These are phyloP conservation scores for Microtus pennsylvanicus DNA, from an alignment of 2,113 vertebrate species.

Conservation along the genomic window DNA sequence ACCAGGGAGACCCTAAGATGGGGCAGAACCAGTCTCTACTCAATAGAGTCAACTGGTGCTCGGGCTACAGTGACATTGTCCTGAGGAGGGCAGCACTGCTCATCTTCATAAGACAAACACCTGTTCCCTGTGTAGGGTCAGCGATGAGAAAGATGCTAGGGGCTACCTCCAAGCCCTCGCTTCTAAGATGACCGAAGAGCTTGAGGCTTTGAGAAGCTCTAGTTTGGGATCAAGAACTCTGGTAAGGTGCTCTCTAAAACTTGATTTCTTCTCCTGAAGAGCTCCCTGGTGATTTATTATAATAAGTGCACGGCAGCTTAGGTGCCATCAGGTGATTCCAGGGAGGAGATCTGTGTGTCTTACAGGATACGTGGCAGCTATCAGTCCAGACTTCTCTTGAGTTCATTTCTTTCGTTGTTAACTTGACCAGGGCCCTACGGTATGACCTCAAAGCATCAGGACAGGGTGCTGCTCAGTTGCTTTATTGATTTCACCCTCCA, in stretches of 20 bases:
- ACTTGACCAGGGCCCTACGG: accelerated
- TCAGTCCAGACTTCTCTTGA: accelerated
- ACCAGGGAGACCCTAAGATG: background rate
- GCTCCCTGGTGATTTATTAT: accelerated
- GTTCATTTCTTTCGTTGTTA: accelerated
- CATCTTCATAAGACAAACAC: accelerated
- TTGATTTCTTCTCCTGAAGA: accelerated
- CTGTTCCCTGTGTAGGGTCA: conserved; percentile 89
- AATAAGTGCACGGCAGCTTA: background rate
- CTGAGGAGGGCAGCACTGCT: background rate
- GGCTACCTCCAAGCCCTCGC: conserved; percentile 98
- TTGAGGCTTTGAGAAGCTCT: conserved; percentile 94
- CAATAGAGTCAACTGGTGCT: background rate
- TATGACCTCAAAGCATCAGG: accelerated
- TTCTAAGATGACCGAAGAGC: conserved; percentile 98
- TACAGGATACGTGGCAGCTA: accelerated
- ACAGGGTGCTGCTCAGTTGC: accelerated
- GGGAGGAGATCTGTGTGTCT: background rate
- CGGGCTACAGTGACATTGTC: background rate
- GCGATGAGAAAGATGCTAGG: conserved; percentile 98
- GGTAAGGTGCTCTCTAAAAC: conserved; percentile 85
- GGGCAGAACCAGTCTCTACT: accelerated
- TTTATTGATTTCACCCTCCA: accelerated
- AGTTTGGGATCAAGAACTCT: conserved; percentile 93
- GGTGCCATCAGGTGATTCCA: accelerated